phyloP scores from a whole-genome alignment of 2,888 invertebrate species.

The Agriopis aurantiaria region DNA sequence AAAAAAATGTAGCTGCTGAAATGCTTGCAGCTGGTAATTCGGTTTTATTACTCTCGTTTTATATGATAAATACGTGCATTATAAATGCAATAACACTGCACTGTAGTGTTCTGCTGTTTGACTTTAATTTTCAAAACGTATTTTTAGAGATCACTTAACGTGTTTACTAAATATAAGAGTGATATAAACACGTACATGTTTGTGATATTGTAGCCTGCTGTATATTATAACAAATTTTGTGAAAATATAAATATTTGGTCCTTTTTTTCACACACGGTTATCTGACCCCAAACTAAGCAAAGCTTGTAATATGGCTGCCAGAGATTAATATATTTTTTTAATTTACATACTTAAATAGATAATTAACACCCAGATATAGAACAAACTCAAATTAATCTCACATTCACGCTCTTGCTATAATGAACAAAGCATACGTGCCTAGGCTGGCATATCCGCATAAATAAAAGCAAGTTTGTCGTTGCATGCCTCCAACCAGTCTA shows the following conservation, averaged over 20 bases:
- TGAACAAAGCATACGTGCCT: slow-evolving; percentile 14
- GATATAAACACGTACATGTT: not conserved
- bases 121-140: not conserved
- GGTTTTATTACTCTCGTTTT: slow-evolving; percentile 12
- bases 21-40: slow-evolving; percentile 18
- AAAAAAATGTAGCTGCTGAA: slow-evolving; percentile 34
- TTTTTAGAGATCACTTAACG: not conserved
- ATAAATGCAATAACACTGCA: not conserved
- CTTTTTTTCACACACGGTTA: no score
- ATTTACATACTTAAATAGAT: no score
- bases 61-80: not conserved
- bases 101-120: slow-evolving; percentile 4
- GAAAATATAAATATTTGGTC: no score
- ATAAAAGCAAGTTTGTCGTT: slow-evolving; percentile 33
- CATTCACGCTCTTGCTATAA: not conserved
- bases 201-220: no score
- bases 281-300: no score
- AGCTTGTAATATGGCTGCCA: no score
- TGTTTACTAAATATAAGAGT: not conserved
- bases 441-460: slow-evolving; percentile 29
- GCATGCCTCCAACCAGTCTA: slow-evolving; percentile 30
- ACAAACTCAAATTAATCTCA: not conserved
- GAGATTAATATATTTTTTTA: no score
- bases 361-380: no score
- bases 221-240: no score